Conservation (phyloP, 1,140 invertebrate genomes). For the Lasioglossum albipes region DNA sequence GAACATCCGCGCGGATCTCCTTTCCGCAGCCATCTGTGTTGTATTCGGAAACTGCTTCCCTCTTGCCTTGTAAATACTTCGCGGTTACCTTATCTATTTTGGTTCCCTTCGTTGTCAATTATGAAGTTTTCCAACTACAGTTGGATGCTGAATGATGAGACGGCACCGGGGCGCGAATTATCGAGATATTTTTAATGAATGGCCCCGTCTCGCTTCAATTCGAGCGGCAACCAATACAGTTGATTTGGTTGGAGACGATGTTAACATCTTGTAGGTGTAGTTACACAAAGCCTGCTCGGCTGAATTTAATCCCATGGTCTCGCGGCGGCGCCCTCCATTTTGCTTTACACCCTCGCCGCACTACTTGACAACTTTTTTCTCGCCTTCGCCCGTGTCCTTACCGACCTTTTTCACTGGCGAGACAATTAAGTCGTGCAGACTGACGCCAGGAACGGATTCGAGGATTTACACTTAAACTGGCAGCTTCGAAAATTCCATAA, state of each 20-base stretch:
- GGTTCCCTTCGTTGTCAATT: constrained; percentile 7
- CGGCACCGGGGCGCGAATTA: background rate
- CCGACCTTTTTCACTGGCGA: constrained; percentile 8
- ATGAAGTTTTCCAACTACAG: background rate
- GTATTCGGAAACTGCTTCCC: background rate
- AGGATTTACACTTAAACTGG: background rate
- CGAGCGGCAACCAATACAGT: constrained; percentile 1
- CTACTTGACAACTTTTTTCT: constrained; percentile 43
- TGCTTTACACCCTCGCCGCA: constrained; percentile 29
- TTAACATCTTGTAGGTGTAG: constrained; percentile 28
- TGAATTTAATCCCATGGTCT: constrained; percentile 47
- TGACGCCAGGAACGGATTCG: constrained; percentile 34
- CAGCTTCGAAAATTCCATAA: too few relatives aligned
- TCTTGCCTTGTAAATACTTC: constrained; percentile 1
- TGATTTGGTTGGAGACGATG: constrained; percentile 32
- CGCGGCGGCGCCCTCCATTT: constrained; percentile 34
- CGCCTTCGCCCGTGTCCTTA: constrained; percentile 23
- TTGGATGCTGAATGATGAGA: background rate
- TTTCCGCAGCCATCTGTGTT: background rate
- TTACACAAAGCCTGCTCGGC: constrained; percentile 16
- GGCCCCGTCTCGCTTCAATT: constrained; percentile 12
- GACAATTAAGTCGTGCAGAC: constrained; percentile 45
- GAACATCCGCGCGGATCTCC: background rate
- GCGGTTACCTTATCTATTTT: background rate
- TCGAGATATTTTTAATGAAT: constrained; percentile 53